Base-by-base conservation (phyloP, 2,797 vertebrate species). In the Rhinogobio ventralis region DNA sequence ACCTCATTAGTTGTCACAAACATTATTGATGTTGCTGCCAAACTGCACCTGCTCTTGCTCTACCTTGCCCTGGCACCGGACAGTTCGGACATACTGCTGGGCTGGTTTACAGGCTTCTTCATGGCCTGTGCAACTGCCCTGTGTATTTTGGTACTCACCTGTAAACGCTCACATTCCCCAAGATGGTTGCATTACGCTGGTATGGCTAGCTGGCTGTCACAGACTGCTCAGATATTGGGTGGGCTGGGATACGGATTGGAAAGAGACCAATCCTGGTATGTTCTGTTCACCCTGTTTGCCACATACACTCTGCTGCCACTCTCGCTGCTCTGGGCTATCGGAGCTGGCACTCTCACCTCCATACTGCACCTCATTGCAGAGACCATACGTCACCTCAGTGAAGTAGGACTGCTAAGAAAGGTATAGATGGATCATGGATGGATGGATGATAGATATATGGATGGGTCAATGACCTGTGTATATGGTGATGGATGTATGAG, bases 221-320 rank as follows among this genome's bases (percentile, higher is more conserved):
- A 96, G 89, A 95, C 94, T 2, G 53, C 86, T 0, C 95, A 96
- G 91, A 92, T 95, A 55, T 84, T 96, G 76, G 92, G 94, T 39
- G 92, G 94, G 33, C 89, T 95, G 77, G 94, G 78, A 2, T 94
- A 93, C 1, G 95, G 95, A 68, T 90, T 95, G 77, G 95, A 96
- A 87, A 93, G 87, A 62, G 95, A 96, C 89, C 93, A 93, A 1
- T 94, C 95, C 0, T 95, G 95, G 95, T 95, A 95, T 28, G 91
- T 96, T 86, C 88, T 96, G 78, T 96, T 95, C 91, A 93, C 91
- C 3, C 71, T 96, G 88, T 96, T 96, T 49, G 92, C 94, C 90
- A 96, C 95, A 4, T 96, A 96, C 89, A 96, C 95, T 0, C 91
- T 96, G 87, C 91, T 96, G 82, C 95, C 95, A 0, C 87, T 96